These are phyloP conservation scores for Mastigias papua DNA, from an alignment of 30 jellyfish, hydroid and myxozoan species.

Conservation along the genomic window DNA sequence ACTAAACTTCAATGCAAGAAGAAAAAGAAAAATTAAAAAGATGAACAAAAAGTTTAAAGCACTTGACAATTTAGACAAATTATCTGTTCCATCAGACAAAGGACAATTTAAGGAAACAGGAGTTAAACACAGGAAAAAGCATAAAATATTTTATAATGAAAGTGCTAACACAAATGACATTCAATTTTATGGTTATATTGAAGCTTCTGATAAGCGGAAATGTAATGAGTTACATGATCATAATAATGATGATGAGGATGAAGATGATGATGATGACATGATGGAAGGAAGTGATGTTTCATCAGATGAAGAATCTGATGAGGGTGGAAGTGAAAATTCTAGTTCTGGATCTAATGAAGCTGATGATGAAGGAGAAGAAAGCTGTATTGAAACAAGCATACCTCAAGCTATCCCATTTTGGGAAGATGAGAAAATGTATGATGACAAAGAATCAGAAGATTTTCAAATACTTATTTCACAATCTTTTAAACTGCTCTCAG, in stretches of 20 bases:
- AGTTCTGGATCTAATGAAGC: conserved; percentile 92
- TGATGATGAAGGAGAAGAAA: conserved; percentile 98
- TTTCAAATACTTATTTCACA: conserved; percentile 54
- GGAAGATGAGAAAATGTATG: conserved; percentile 81
- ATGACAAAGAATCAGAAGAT: conserved; percentile 49
- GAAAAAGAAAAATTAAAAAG: conserved; percentile 65
- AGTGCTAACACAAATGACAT: neutral
- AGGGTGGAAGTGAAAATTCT: conserved; percentile 30
- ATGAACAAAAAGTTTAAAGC: conserved; percentile 66
- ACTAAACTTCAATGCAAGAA: conserved; percentile 48
- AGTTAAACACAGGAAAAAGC: neutral
- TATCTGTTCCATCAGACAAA: conserved; percentile 24
- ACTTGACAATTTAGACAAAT: conserved; percentile 42
- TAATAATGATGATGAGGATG: too few relatives aligned
- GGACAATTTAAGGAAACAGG: neutral
- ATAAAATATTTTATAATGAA: neutral
- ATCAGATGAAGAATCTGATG: conserved; percentile 28
- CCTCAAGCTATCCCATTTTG: conserved; percentile 85
- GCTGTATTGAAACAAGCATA: conserved; percentile 77
- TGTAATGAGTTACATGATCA: neutral
- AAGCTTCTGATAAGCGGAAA: neutral
- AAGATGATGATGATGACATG: conserved; percentile 50
- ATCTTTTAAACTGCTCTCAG: conserved; percentile 54
- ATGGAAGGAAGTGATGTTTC: conserved; percentile 58
- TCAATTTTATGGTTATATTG: neutral